Evolutionary conservation across 1,140 invertebrate genomes (phyloP), one percentile per base, ranked within the genome.

Genomic region (Wasmannia auropunctata): DNA sequence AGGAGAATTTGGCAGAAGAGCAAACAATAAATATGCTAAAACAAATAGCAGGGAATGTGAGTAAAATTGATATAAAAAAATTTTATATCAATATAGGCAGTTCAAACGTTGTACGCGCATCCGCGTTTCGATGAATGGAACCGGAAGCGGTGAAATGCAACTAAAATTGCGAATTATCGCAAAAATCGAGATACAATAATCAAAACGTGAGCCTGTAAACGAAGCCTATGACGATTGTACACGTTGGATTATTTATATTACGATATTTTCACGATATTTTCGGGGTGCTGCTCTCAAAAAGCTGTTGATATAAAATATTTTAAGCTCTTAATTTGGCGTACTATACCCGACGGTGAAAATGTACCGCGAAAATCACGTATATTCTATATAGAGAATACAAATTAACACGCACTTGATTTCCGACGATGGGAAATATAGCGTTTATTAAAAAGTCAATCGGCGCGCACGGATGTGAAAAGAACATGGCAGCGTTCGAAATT

Each of bases 401-500:
- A 79, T 83, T 46, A 72, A 80, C 34, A 19, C 46, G 51, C 67
- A 7, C 67, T 58, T 72, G 77, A 58, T 58, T 72, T 74, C 31
- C 69, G 19, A 74, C 67, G 49, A 81, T 54, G 34, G 19, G 19
- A 40, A 67, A 19, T 56, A 43, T 56, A 43, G 67, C 37, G 25
- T 72, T 60, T 72, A 83, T 83, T 83, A 83, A 83, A 83, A 83
- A 83, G 37, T 83, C 37, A 83, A 34, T 40, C n/a, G 14, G 79
- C 6, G 65, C 14, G 40, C 8, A 31, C 54, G 67, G 28, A 49
- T 14, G 79, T 58, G 51, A 83, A 83, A 83, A 74, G 67, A 83
- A 58, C 67, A 31, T 14, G 28, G 49, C 25, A 43, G 65, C 37
- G n/a, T 58, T 58, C 25, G 67, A 56, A 83, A 83, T 83, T 83